Conservation (phyloP, 2,888 invertebrate species). For the Phengaris arion region DNA sequence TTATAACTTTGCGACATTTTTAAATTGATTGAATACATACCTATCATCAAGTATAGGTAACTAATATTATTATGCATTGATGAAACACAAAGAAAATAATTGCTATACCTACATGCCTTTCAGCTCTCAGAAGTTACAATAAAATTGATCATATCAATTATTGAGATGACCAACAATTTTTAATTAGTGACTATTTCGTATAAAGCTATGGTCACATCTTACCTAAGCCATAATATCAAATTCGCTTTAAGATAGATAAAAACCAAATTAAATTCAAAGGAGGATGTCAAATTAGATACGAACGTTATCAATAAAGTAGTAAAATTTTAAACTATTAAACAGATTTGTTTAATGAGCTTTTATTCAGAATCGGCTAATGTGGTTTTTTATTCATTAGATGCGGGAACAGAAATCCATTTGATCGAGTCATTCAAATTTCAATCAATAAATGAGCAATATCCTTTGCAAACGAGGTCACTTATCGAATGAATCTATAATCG, state of each 20-base stretch:
- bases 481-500: conserved; percentile 77
- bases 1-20: background rate
- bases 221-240: background rate
- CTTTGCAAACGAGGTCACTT: conserved; percentile 75
- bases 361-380: conserved; percentile 17
- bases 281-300: conserved; percentile 21
- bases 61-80: background rate
- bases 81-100: background rate
- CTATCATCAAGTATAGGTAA: background rate
- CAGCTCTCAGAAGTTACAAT: too few species aligned
- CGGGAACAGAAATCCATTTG: conserved; percentile 44
- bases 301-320: conserved; percentile 27
- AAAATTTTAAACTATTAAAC: conserved; percentile 28
- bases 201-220: background rate
- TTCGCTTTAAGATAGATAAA: background rate
- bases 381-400: conserved; percentile 23
- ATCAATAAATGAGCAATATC: conserved; percentile 77
- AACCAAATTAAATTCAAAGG: background rate
- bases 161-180: background rate
- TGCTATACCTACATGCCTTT: background rate
- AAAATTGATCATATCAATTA: too few species aligned
- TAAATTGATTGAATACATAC: background rate
- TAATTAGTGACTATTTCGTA: background rate
- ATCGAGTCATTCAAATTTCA: conserved; percentile 61
- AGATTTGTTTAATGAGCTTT: conserved; percentile 22